Percentiles rank a stretch among this genome's conserved stretches.
These are phyloP conservation scores for Desmodus rotundus DNA, from an alignment of 2,113 vertebrate species.

Conservation along the genomic window DNA sequence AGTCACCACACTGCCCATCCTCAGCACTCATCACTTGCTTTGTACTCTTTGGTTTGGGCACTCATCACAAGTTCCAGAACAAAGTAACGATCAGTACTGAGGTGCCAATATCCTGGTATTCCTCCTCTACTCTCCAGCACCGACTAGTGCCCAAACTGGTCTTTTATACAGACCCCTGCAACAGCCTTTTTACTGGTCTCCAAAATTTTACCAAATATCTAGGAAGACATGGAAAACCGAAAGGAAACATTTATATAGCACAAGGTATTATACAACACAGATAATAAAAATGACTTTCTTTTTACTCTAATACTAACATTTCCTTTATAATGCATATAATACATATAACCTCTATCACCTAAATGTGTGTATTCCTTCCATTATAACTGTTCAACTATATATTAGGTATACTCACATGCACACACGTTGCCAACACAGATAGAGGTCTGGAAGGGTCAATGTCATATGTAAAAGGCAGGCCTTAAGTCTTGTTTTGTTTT, in stretches of 20 bases:
- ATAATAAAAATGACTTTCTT: background rate
- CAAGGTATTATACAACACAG: background rate
- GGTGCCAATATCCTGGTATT: background rate
- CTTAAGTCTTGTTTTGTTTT: background rate
- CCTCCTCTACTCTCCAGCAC: background rate
- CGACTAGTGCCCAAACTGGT: background rate
- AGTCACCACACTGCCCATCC: too few relatives aligned
- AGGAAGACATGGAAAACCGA: background rate
- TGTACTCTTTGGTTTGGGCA: too few relatives aligned
- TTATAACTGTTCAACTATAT: background rate
- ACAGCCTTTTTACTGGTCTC: background rate
- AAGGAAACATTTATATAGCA: slow-evolving; percentile 1
- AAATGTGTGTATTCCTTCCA: background rate
- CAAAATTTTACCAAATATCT: background rate
- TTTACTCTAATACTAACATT: background rate
- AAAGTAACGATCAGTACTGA: too few relatives aligned
- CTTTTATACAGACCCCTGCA: background rate
- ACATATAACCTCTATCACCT: background rate
- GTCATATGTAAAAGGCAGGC: background rate
- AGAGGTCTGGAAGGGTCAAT: background rate
- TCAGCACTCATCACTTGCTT: too few relatives aligned
- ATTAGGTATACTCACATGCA: background rate
- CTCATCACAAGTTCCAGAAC: too few relatives aligned
- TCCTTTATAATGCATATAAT: background rate
- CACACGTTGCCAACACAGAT: background rate